These are phyloP conservation scores for Schmidtea mediterranea DNA, from an alignment of 1,140 invertebrate genomes.

Conservation along the genomic window DNA sequence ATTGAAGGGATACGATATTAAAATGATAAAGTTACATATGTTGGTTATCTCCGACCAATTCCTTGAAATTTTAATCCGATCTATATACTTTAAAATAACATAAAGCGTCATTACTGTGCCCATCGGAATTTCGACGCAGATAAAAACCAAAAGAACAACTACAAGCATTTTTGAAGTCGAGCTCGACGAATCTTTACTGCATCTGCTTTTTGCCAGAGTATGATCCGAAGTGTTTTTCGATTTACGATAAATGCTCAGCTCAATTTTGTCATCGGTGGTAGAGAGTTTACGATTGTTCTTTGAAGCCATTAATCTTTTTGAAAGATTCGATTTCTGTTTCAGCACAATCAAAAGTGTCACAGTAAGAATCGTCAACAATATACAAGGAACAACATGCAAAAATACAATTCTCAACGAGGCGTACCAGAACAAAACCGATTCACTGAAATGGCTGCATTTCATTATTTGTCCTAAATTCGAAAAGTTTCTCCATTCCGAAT, in stretches of 20 bases:
- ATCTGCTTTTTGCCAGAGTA: not conserved
- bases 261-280: not conserved
- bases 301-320: not conserved
- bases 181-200: not conserved
- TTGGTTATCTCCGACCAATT: conserved; percentile 40
- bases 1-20: conserved; percentile 64
- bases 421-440: too few relatives aligned
- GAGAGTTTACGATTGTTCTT: not conserved
- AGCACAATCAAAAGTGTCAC: not conserved
- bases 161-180: not conserved
- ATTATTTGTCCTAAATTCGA: not conserved
- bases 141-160: not conserved
- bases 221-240: too few relatives aligned
- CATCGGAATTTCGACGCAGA: conserved; percentile 3
- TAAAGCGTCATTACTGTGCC: not conserved
- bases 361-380: not conserved
- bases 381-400: too few relatives aligned
- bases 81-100: conserved; percentile 16
- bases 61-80: conserved; percentile 9
- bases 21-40: conserved; percentile 54
- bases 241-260: not conserved
- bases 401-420: too few relatives aligned
- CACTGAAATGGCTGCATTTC: not conserved
- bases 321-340: not conserved
- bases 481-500: not conserved